A percentile compares a stretch with the other conserved stretches of the same genome.
Conservation (phyloP, 1,140 invertebrate genomes). For the Bombyx mori region ASM3026992v2 NC_085113.1:9087001-9087500, state of each 20-base stretch:
- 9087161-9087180: slow-evolving; percentile 42
- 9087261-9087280: slow-evolving; percentile 47
- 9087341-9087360: slow-evolving; percentile 34
- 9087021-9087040: slow-evolving; percentile 56
- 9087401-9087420: slow-evolving; percentile 39
- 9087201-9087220: slow-evolving; percentile 43
- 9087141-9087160: slow-evolving; percentile 42
- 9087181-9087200: slow-evolving; percentile 35
- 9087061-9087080: slow-evolving; percentile 55
- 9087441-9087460: slow-evolving; percentile 39
- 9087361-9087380: slow-evolving; percentile 15
- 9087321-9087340: slow-evolving; percentile 29
- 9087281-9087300: slow-evolving; percentile 41
- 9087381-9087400: slow-evolving; percentile 30
- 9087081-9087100: slow-evolving; percentile 51
- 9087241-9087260: slow-evolving; percentile 42
- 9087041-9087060: slow-evolving; percentile 53
- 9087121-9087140: slow-evolving; percentile 43
- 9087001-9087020: slow-evolving; percentile 53
- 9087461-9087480: slow-evolving; percentile 41
- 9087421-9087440: slow-evolving; percentile 23
- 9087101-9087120: slow-evolving; percentile 43
- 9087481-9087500: slow-evolving; percentile 58
- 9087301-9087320: slow-evolving; percentile 32
- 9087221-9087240: slow-evolving; percentile 32